phyloP scores from a whole-genome alignment of 2,888 invertebrate genomes.

The Eupithecia insigniata region DNA sequence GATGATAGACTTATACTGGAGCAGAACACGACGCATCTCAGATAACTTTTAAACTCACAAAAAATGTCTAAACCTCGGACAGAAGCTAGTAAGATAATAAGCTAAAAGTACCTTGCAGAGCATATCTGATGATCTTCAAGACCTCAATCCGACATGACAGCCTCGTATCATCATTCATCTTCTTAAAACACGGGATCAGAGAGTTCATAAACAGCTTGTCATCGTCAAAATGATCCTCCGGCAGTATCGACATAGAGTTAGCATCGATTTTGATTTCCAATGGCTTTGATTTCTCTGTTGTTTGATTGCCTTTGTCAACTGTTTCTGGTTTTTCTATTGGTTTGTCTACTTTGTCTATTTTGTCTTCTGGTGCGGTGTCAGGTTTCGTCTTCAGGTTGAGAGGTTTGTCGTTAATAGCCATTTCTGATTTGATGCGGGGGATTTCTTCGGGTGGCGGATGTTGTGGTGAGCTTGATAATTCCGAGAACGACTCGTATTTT shows the following conservation, averaged over 20 bases:
- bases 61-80: too few species aligned
- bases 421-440: constrained; percentile 65
- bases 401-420: constrained; percentile 59
- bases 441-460: constrained; percentile 69
- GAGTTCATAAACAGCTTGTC: constrained; percentile 79
- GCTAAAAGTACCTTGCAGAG: constrained; percentile 56
- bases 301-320: constrained; percentile 67
- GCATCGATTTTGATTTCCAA: constrained; percentile 76
- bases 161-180: constrained; percentile 77
- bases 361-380: constrained; percentile 38
- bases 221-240: constrained; percentile 77
- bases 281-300: constrained; percentile 57
- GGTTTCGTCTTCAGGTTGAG: constrained; percentile 70
- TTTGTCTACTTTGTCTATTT: constrained; percentile 22
- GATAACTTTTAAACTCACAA: too few species aligned
- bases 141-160: constrained; percentile 74
- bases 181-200: constrained; percentile 73
- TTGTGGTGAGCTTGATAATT: constrained; percentile 76
- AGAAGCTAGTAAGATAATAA: background rate
- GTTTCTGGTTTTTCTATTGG: constrained; percentile 46
- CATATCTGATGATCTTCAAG: constrained; percentile 73
- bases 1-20: too few species aligned
- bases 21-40: too few species aligned
- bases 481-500: constrained; percentile 76
- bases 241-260: constrained; percentile 64